Conservation (phyloP, 1,140 invertebrate genomes). For the Heliconius hermathena region DNA sequence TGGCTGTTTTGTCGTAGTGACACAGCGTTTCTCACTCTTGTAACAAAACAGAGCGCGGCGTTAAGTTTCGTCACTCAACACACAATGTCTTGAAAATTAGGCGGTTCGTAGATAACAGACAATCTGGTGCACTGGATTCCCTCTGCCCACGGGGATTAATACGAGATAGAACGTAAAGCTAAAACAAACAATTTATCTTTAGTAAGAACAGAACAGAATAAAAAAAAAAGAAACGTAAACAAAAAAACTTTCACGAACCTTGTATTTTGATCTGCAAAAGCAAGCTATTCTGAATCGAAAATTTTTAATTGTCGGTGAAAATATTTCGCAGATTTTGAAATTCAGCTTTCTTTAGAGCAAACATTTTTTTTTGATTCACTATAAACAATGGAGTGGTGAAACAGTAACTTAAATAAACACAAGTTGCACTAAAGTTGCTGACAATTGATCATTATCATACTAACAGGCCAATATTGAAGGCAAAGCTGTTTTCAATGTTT, state of each 20-base stretch:
- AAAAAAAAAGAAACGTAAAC: not conserved
- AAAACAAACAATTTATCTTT: not conserved
- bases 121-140: no score
- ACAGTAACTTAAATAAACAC: not conserved
- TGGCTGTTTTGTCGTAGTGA: no score
- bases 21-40: no score
- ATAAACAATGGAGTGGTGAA: not conserved
- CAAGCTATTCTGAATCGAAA: not conserved
- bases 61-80: no score
- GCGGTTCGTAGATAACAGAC: no score
- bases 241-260: not conserved
- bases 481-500: no score
- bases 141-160: no score
- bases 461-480: no score
- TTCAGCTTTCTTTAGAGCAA: not conserved
- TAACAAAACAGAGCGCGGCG: no score
- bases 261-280: not conserved
- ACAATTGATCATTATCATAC: not conserved
- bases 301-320: conserved; percentile 2
- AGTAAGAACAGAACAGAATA: not conserved
- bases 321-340: not conserved
- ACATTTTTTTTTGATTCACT: not conserved
- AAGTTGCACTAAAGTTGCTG: not conserved
- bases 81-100: no score
- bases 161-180: not conserved